Evolutionary conservation across 1,140 invertebrate genomes (phyloP), one percentile per base, ranked within the genome.

Genomic region (Sipha flava): DNA sequence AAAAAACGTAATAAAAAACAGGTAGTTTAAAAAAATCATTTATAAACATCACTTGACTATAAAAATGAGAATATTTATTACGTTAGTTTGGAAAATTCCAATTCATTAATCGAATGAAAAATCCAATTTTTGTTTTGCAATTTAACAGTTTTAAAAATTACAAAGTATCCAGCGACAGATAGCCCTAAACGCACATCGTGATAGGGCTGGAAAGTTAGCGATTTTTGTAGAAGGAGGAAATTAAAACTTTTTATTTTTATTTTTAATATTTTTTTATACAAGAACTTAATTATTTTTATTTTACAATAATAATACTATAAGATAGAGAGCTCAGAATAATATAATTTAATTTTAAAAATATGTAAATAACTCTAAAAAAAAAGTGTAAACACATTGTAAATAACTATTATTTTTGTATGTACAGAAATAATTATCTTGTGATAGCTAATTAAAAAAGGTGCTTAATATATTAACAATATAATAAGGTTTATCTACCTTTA

Each of bases 51-150:
- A 18, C 21, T 10, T 45, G 9, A 47, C 40, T 47, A 45, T 70
- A 70, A 68, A 45, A 70, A 47, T n/a, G 16, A 45, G 5, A 47
- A 23, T 23, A 23, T 66, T 43, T 37, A 66, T 66, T 45, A 16
- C 18, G 40, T n/a, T 12, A 21, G 40, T 29, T 26, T 9, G 21
- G 26, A 47, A 29, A 70, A 47, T 66, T 43, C 43, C 64, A 70
- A 70, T 70, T 23, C 37, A 47, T 70, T 70, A 70, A 47, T 45
- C 29, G 16, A 26, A 47, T 29, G 66, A 70, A 23, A 47, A 47
- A 70, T 70, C 23, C 43, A 43, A 47, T 70, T 70, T 70, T 47
- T 26, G 66, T 70, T 70, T 70, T 70, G 40, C 23, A 70, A 70
- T 70, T 70, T 29, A 47, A 23, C 23, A 70, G 40, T 29, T 47